phyloP scores from a whole-genome alignment of 2,113 vertebrate species.

The Euleptes europaea region DNA sequence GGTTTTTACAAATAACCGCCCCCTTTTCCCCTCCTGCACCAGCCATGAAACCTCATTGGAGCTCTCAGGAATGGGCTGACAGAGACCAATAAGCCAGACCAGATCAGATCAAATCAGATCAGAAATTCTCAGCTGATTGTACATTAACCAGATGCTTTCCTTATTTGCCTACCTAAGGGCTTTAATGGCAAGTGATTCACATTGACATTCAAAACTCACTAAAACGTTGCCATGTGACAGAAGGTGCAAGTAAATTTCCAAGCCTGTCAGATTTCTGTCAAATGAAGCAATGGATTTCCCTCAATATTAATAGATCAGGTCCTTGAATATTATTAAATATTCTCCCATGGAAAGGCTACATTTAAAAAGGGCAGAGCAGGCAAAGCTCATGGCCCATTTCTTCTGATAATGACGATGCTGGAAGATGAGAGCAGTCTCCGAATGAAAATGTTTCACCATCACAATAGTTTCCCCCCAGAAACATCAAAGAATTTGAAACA shows the following conservation, averaged over 20 bases:
- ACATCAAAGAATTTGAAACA: constrained; percentile 51
- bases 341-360: constrained; percentile 30
- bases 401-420: constrained; percentile 27
- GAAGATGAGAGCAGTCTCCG: constrained; percentile 51
- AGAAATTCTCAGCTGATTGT: not conserved
- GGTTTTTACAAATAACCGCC: too few species aligned
- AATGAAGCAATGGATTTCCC: constrained; percentile 21
- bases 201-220: not conserved
- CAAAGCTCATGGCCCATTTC: constrained; percentile 24
- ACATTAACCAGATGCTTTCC: not conserved
- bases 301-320: constrained; percentile 28
- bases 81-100: fast-evolving
- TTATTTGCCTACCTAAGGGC: not conserved
- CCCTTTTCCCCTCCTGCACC: too few species aligned
- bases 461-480: constrained; percentile 30
- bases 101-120: fast-evolving
- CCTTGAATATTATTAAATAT: constrained; percentile 10
- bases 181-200: not conserved
- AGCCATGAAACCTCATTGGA: too few species aligned
- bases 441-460: constrained; percentile 44
- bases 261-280: constrained; percentile 31
- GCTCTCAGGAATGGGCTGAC: too few species aligned
- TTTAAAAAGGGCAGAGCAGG: constrained; percentile 30
- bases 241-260: constrained; percentile 2
- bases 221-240: not conserved